Evolutionary conservation across 2,888 invertebrate species (phyloP).

Genomic region (Lasioglossum zephyrum): DNA sequence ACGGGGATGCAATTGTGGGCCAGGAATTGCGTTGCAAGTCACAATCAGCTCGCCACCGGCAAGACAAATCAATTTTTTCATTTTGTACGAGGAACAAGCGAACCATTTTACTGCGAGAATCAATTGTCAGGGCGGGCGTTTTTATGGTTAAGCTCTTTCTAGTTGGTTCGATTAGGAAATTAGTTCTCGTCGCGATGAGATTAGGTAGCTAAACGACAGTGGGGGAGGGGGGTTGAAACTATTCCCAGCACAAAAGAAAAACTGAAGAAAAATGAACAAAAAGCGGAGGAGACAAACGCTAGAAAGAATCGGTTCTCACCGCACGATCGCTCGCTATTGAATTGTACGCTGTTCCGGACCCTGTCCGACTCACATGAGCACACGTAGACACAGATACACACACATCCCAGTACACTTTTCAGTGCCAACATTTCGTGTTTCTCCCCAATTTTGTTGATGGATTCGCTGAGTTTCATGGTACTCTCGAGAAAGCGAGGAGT

Average conservation of each 20-base stretch:
- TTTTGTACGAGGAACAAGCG: conserved; percentile 50
- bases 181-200: conserved; percentile 68
- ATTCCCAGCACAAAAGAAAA: conserved; percentile 3
- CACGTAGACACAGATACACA: not conserved
- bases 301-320: conserved; percentile 54
- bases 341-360: conserved; percentile 57
- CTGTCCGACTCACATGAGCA: not conserved
- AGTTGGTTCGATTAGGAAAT: conserved; percentile 77
- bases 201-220: conserved; percentile 16
- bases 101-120: conserved; percentile 65
- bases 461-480: not conserved
- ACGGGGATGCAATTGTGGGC: conserved; percentile 78
- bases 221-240: not conserved
- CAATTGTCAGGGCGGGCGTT: conserved; percentile 84
- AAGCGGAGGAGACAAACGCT: conserved; percentile 37
- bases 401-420: not conserved
- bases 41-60: conserved; percentile 84
- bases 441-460: not conserved
- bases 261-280: not conserved
- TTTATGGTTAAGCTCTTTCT: conserved; percentile 81
- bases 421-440: conserved; percentile 5
- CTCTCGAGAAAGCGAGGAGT: not conserved
- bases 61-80: conserved; percentile 79
- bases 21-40: conserved; percentile 85
- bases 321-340: conserved; percentile 54